Conservation (phyloP, 2,113 vertebrate genomes). For the Limanda limanda region DNA sequence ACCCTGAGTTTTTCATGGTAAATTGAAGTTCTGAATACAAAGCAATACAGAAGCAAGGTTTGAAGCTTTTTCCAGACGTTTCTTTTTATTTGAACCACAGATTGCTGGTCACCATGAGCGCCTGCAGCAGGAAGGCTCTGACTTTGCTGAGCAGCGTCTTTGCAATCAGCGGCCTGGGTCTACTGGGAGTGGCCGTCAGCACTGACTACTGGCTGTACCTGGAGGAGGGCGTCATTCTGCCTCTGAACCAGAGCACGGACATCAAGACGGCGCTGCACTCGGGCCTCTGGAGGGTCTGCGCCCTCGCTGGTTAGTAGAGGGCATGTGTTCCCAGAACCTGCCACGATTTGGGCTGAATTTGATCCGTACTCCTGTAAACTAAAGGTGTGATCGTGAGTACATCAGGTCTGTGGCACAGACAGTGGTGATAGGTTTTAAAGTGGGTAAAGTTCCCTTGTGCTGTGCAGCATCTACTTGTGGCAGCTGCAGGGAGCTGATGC, state of each 20-base stretch:
- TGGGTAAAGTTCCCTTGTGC: not conserved
- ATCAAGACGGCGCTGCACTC: slow-evolving; percentile 91
- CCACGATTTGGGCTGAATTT: no score
- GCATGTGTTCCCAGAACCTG: not conserved
- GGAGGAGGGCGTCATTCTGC: slow-evolving; percentile 90
- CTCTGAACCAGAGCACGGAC: slow-evolving; percentile 88
- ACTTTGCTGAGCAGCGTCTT: slow-evolving; percentile 93
- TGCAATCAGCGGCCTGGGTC: slow-evolving; percentile 88
- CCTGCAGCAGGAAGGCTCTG: slow-evolving; percentile 90
- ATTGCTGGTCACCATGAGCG: slow-evolving; percentile 80
- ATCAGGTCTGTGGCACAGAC: no score
- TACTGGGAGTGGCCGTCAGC: slow-evolving; percentile 91
- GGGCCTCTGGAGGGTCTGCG: slow-evolving; percentile 93
- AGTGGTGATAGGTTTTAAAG: not conserved
- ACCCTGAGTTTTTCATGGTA: not conserved
- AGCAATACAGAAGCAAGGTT: no score
- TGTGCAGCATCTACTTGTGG: slow-evolving; percentile 10
- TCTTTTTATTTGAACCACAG: not conserved
- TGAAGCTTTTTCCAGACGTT: no score
- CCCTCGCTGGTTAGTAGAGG: slow-evolving; percentile 82
- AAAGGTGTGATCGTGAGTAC: no score
- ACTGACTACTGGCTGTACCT: slow-evolving; percentile 96
- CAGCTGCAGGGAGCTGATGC: not conserved
- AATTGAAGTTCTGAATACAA: not conserved
- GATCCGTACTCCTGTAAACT: no score